Evolutionary conservation across 2,888 invertebrate species (phyloP), one percentile per base, ranked within the genome.

Genomic region (Girardia tigrina): DNA sequence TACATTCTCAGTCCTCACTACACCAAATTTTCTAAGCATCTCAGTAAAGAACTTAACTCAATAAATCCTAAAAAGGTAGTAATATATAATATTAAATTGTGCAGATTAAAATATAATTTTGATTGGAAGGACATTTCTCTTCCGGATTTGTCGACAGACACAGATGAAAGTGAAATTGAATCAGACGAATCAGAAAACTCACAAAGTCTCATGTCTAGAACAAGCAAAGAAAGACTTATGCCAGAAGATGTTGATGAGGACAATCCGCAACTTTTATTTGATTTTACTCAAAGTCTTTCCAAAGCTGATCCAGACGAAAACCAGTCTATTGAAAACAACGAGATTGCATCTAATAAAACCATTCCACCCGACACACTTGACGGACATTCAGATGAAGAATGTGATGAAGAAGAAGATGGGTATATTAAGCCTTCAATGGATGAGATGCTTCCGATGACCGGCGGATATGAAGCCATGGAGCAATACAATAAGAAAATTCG

Each of bases 351-450:
- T 4, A 56, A 56, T n/a, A 56, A 56, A 56, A 6, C 23, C 4
- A 23, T 56, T n/a, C n/a, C n/a, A n/a, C 23, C 56, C 2, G 56
- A 56, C 23, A 56, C 56, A 12, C 23, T 56, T 56, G n/a, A 8
- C 23, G 4, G 4, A 12, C 56, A 56, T 2, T 20, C 56, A 56
- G 56, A 56, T 56, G 56, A 56, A 56, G 56, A 56, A 56, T 16
- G n/a, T 56, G 56, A 56, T 20, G 56, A 56, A 56, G 56, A 36
- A 36, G 36, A 56, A 56, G 56, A 56, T 56, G 56, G 56, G 4
- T 56, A 20, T 16, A 6, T 56, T 4, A 56, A 56, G 23, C 56
- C 56, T 20, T 8, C n/a, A 56, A 20, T 56, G n/a, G n/a, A 56
- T 12, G 23, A 16, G 6, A 16, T 16, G n/a, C 56, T 2, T 20